Evolutionary conservation across 1,140 invertebrate species (phyloP).

Genomic region (Drosophila auraria): DNA sequence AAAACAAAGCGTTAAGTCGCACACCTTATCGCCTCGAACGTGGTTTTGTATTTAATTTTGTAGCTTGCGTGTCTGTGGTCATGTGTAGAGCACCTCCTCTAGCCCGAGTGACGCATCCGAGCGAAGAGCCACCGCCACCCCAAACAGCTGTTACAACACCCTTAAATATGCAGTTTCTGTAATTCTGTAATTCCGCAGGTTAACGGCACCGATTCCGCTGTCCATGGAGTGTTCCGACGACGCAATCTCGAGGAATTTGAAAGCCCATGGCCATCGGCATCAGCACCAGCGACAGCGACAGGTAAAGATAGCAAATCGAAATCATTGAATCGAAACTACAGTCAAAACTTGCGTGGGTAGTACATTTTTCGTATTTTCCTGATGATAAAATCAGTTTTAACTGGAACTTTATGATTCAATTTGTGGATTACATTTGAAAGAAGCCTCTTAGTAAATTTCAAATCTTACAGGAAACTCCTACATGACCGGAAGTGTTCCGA

Average conservation of each 20-base stretch:
- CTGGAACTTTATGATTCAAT: background rate
- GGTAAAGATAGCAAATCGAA: constrained; percentile 50
- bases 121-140: constrained; percentile 24
- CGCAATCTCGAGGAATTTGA: constrained; percentile 77
- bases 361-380: background rate
- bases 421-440: background rate
- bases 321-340: constrained; percentile 15
- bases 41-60: constrained; percentile 12
- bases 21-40: constrained; percentile 40
- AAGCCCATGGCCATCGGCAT: constrained; percentile 60
- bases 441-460: too few species aligned
- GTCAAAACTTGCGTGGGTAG: background rate
- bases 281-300: constrained; percentile 35
- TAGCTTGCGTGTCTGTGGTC: constrained; percentile 45
- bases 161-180: constrained; percentile 40
- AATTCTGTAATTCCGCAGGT: constrained; percentile 44
- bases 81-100: constrained; percentile 41
- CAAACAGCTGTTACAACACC: constrained; percentile 52
- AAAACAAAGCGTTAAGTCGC: constrained; percentile 7
- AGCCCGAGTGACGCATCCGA: constrained; percentile 48
- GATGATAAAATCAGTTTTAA: background rate
- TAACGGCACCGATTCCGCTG: constrained; percentile 71
- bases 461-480: constrained; percentile 43
- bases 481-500: constrained; percentile 63
- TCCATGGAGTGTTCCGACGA: constrained; percentile 79